These are phyloP conservation scores for Proteles cristata DNA, from an alignment of 2,113 vertebrate genomes.

Conservation along the genomic window DNA sequence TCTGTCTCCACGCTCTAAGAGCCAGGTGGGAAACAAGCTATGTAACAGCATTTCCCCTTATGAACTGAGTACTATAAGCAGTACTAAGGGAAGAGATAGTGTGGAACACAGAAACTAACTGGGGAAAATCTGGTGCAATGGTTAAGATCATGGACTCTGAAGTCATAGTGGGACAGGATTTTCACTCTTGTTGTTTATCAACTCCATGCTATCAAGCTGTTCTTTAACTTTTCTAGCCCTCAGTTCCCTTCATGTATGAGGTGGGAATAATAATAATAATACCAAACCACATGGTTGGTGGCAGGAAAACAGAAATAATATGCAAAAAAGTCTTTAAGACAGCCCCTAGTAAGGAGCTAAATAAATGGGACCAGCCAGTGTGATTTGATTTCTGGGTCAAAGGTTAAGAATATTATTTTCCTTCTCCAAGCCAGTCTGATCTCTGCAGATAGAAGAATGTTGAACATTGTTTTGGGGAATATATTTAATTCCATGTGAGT, in stretches of 20 bases:
- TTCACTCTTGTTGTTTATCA: neutral
- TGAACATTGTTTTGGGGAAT: neutral
- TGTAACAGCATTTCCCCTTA: neutral
- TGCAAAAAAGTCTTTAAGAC: neutral
- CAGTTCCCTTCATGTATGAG: neutral
- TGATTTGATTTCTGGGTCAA: slow-evolving; percentile 14
- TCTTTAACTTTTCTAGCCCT: neutral
- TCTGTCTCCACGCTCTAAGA: neutral
- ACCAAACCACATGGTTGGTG: neutral
- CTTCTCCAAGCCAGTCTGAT: neutral
- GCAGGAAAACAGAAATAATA: neutral
- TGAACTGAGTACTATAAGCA: neutral
- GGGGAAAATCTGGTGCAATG: rapidly evolving
- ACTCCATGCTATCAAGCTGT: neutral
- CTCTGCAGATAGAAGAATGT: neutral
- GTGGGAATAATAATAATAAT: neutral
- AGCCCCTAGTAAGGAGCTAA: neutral
- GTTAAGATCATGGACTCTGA: neutral
- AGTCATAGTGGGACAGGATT: neutral
- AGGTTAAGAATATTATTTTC: neutral
- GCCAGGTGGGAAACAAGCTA: neutral
- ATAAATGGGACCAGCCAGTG: neutral
- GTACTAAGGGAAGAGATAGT: neutral
- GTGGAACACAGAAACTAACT: neutral
- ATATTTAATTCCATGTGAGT: slow-evolving; percentile 37